Percentiles rank a stretch among this genome's conserved stretches.
phyloP scores from a whole-genome alignment of 2,888 invertebrate genomes.

The Serrognathus titanus region DNA sequence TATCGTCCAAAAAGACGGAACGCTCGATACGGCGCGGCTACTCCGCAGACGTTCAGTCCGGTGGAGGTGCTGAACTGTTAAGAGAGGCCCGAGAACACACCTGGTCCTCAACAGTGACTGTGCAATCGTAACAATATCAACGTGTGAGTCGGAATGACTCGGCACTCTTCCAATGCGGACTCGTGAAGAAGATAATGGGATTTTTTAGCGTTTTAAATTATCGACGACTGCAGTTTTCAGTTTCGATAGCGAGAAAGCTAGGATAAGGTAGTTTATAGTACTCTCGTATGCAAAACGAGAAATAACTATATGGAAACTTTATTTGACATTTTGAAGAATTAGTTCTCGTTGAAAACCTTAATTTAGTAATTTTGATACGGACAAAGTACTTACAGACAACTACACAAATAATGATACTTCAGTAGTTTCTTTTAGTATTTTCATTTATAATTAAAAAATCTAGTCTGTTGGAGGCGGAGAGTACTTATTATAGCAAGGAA shows the following conservation, averaged over 20 bases:
- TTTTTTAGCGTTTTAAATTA: slow-evolving; percentile 17
- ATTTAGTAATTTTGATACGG: too few species aligned
- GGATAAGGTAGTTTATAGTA: too few species aligned
- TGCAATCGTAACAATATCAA: slow-evolving; percentile 42
- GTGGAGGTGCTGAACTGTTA: not conserved
- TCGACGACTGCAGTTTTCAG: slow-evolving; percentile 14
- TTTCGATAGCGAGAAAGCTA: not conserved
- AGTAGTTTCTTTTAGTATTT: too few species aligned
- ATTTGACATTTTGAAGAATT: too few species aligned
- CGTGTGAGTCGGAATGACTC: slow-evolving; percentile 45
- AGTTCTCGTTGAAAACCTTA: too few species aligned
- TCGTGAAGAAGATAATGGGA: slow-evolving; percentile 24
- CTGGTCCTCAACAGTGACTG: slow-evolving; percentile 38
- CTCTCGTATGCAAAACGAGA: too few species aligned
- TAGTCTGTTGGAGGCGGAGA: too few species aligned
- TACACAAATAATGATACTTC: too few species aligned
- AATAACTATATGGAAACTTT: too few species aligned
- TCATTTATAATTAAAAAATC: too few species aligned
- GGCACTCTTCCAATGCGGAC: slow-evolving; percentile 27
- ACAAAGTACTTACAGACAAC: too few species aligned
- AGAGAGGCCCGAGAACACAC: slow-evolving; percentile 22
- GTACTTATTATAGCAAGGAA: too few species aligned
- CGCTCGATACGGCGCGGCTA: slow-evolving; percentile 20
- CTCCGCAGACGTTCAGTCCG: slow-evolving; percentile 14
- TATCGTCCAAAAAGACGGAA: slow-evolving; percentile 15